Evolutionary conservation across 2,888 invertebrate species (phyloP).

Genomic region (Agrenia bidenticulata): DNA sequence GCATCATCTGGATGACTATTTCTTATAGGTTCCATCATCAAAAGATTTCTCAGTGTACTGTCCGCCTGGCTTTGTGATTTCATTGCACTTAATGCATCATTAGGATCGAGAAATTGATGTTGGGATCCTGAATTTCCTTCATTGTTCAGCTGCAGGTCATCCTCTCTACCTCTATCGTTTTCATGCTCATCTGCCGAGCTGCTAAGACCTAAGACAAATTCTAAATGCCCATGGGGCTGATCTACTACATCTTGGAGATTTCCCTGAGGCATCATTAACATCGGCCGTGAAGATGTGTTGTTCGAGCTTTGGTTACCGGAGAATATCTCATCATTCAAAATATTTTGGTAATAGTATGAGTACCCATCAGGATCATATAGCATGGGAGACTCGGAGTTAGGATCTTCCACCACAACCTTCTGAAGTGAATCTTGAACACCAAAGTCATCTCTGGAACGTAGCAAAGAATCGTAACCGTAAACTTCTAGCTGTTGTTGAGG

Average conservation of each 20-base stretch:
- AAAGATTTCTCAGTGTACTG: conserved; percentile 46
- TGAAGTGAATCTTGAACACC: conserved; percentile 36
- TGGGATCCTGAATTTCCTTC: conserved; percentile 25
- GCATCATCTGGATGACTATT: conserved; percentile 37
- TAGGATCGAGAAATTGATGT: conserved; percentile 46
- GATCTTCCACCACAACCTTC: conserved; percentile 39
- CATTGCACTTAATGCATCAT: conserved; percentile 34
- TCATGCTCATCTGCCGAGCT: conserved; percentile 27
- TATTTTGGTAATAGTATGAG: conserved; percentile 47
- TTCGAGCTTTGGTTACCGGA: neutral
- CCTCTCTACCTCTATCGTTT: conserved; percentile 29
- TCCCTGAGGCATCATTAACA: conserved; percentile 37
- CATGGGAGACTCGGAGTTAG: conserved; percentile 39
- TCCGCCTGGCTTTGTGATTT: conserved; percentile 44
- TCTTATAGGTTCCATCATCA: conserved; percentile 50
- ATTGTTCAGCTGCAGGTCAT: conserved; percentile 37
- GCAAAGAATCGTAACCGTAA: conserved; percentile 41
- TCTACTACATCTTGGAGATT: conserved; percentile 38
- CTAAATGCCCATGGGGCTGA: conserved; percentile 41
- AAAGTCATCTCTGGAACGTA: conserved; percentile 44
- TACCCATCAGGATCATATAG: conserved; percentile 48
- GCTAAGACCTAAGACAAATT: conserved; percentile 47
- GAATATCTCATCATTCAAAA: conserved; percentile 49
- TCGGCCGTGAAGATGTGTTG: conserved; percentile 15
- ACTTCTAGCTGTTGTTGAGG: conserved; percentile 39